Percentiles rank a stretch among this genome's conserved stretches.
These are phyloP conservation scores for Crossaster papposus DNA, from an alignment of 53 echinoderm and acorn worm species.

Conservation along the genomic window DNA sequence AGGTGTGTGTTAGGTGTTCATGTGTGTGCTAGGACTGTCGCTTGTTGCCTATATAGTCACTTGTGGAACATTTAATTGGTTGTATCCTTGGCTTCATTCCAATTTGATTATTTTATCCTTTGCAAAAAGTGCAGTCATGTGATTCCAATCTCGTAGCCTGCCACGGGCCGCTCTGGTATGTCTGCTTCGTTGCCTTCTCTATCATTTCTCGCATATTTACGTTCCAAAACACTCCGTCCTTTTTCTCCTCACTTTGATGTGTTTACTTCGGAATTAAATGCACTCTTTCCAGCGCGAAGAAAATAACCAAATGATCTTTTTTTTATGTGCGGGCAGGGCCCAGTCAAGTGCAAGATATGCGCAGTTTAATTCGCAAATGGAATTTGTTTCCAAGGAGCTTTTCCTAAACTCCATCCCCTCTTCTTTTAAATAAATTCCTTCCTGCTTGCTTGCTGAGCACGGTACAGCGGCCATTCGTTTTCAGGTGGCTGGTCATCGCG, in stretches of 20 bases:
- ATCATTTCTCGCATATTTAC: constrained; percentile 9
- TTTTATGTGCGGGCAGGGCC: constrained; percentile 34
- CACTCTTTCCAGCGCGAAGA: constrained; percentile 51
- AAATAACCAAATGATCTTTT: constrained; percentile 62
- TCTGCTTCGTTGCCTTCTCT: constrained; percentile 38
- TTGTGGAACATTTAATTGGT: constrained; percentile 40
- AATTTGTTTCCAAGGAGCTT: constrained; percentile 58
- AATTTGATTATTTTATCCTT: constrained; percentile 56
- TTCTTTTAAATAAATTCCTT: background rate
- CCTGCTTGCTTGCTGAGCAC: constrained; percentile 29
- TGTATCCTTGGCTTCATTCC: constrained; percentile 20
- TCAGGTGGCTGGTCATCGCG: constrained; percentile 22
- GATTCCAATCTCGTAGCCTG: constrained; percentile 17
- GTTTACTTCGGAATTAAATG: constrained; percentile 59
- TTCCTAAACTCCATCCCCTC: constrained; percentile 26
- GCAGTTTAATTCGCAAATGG: constrained; percentile 67
- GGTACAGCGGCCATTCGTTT: constrained; percentile 54
- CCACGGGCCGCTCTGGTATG: background rate
- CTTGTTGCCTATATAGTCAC: constrained; percentile 5
- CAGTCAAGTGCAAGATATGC: constrained; percentile 63
- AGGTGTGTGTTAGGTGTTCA: too few species aligned
- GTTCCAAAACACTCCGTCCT: background rate
- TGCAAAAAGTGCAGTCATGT: constrained; percentile 46
- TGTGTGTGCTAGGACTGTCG: constrained; percentile 19
- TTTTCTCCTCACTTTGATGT: constrained; percentile 38